Evolutionary conservation across 92 coral and sea anemone genomes (phyloP), one percentile per base, ranked within the genome.

Genomic region (Phenganax subtilis): DNA sequence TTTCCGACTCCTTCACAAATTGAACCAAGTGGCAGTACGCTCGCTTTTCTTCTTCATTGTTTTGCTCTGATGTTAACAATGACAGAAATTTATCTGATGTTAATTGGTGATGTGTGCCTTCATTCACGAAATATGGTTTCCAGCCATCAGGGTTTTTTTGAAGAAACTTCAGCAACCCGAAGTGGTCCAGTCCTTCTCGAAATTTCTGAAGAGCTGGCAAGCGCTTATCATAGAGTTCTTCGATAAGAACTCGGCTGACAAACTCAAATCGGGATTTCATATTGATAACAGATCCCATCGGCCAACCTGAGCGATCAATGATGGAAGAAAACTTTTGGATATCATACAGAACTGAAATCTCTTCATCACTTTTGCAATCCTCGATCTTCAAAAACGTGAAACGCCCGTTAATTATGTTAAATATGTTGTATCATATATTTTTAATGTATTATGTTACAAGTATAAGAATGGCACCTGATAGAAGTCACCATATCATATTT

Each of bases 281-380:
- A 29, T 37, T 80, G 25, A 80, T 8, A 51, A 80, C 77, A 29
- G 76, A 58, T 25, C 83, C 83, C 29, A 64, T 29, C 11, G 76
- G 83, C 83, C 83, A 80, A 4, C 83, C 83, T 5, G 83, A 80
- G 14, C 76, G 12, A 9, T 80, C 83, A 63, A 80, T 37, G 47
- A 80, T 61, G 67, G 15, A 61, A 12, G 0, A 61, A 12, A 61
- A 61, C 25, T 17, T 61, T 15, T 7, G 25, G 9, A 15, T 25
- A 17, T 61, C 67, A 7, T 15, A 6, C 25, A 61, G 25, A 12
- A 7, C 25, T 12, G 6, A 61, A 61, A 61, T 14, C 15, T 61
- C 1, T 28, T 61, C 67, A 28, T 61, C 67, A 61, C 25, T 17
- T 61, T 8, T 61, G 25, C 67, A 61, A 61, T 61, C 67, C 25